Percentiles rank a stretch among this genome's conserved stretches.
These are phyloP conservation scores for Urocitellus parryii DNA, from an alignment of 2,113 vertebrate species.

Conservation along the genomic window DNA sequence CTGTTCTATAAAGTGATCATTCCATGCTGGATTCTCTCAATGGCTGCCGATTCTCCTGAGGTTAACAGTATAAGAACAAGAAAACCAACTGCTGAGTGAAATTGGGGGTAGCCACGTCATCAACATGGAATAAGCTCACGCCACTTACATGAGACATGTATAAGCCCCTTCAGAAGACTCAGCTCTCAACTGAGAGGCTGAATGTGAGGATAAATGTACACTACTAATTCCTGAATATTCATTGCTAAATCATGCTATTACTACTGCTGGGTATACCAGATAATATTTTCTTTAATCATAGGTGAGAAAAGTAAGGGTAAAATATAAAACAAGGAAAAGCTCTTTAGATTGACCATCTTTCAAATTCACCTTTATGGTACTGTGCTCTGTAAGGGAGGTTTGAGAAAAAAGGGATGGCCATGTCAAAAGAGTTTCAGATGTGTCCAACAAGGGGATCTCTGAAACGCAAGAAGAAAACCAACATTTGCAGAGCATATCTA, in stretches of 20 bases:
- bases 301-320: conserved; percentile 25
- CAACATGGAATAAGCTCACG: background rate
- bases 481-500: background rate
- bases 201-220: background rate
- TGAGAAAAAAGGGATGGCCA: background rate
- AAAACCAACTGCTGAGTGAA: background rate
- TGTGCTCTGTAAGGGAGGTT: background rate
- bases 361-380: background rate
- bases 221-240: background rate
- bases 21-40: background rate
- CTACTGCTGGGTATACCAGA: background rate
- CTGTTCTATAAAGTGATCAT: background rate
- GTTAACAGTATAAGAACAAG: background rate
- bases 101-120: background rate
- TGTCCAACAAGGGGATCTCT: background rate
- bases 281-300: background rate
- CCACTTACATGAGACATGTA: background rate
- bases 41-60: background rate
- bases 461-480: background rate
- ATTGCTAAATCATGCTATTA: background rate
- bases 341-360: background rate
- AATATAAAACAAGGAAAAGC: background rate
- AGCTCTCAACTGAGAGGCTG: background rate
- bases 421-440: conserved; percentile 30
- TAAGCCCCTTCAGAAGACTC: background rate